Conservation (phyloP, 1,140 invertebrate species). For the Caenorhabditis brenneri region DNA sequence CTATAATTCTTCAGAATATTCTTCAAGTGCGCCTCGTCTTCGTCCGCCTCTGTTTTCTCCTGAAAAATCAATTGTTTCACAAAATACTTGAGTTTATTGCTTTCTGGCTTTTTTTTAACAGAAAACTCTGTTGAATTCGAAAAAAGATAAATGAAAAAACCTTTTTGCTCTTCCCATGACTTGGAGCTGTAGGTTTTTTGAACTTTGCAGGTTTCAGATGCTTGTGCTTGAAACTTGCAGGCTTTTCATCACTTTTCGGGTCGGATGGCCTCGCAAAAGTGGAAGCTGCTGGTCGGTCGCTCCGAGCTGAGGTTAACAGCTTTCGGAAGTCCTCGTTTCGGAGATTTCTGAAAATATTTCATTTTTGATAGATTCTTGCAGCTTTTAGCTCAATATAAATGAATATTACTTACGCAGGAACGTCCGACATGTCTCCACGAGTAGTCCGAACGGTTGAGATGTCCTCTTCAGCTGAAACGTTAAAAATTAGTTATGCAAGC, state of each 20-base stretch:
- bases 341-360: slow-evolving; percentile 70
- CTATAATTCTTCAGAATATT: slow-evolving; percentile 68
- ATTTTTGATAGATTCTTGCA: neutral
- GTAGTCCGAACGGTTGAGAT: too few species aligned
- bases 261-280: neutral
- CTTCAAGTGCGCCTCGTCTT: slow-evolving; percentile 61
- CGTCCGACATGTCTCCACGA: neutral
- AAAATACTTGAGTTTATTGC: too few species aligned
- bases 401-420: neutral
- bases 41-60: slow-evolving; percentile 59
- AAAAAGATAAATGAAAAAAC: too few species aligned
- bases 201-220: slow-evolving; percentile 43
- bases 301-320: slow-evolving; percentile 55
- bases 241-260: neutral
- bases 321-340: slow-evolving; percentile 69
- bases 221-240: neutral
- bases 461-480: too few species aligned
- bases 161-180: slow-evolving; percentile 43
- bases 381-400: too few species aligned
- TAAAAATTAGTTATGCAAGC: too few species aligned
- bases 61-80: too few species aligned
- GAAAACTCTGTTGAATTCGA: too few species aligned
- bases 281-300: neutral
- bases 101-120: too few species aligned
- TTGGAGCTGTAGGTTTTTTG: neutral